phyloP scores from a whole-genome alignment of 2,113 vertebrate species.

The Sphaerodactylus townsendi region DNA sequence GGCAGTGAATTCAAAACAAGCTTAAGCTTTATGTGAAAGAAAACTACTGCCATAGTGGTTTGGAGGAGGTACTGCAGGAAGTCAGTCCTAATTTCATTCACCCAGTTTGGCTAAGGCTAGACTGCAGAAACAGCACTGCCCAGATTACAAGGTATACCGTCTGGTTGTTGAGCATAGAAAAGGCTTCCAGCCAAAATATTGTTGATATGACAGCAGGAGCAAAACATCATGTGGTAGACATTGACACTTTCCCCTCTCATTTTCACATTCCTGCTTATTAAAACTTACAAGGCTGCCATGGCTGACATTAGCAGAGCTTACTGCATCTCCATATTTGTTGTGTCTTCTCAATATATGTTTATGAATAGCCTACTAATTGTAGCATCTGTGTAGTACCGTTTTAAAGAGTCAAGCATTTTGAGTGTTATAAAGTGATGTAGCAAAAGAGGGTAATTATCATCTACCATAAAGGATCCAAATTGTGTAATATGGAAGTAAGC shows the following conservation, averaged over 20 bases:
- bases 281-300: constrained; percentile 25
- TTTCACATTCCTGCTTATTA: constrained; percentile 56
- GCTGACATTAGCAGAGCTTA: constrained; percentile 24
- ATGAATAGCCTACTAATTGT: not conserved
- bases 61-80: not conserved
- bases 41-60: not conserved
- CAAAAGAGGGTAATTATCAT: constrained; percentile 22
- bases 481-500: not conserved
- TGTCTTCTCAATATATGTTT: constrained; percentile 25
- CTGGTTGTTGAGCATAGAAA: constrained; percentile 14
- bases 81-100: not conserved
- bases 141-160: not conserved
- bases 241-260: constrained; percentile 41
- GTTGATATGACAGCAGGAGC: constrained; percentile 58
- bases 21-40: not conserved
- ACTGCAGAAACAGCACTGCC: constrained; percentile 16
- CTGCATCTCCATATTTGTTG: constrained; percentile 27
- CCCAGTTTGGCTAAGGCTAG: constrained; percentile 3
- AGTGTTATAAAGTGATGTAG: constrained; percentile 9
- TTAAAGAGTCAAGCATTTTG: constrained; percentile 23
- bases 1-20: not conserved
- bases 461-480: not conserved
- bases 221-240: constrained; percentile 63
- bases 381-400: constrained; percentile 8
- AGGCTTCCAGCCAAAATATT: constrained; percentile 52